Evolutionary conservation across 2,888 invertebrate genomes (phyloP).

Genomic region (Drosophila peninsularis): DNA sequence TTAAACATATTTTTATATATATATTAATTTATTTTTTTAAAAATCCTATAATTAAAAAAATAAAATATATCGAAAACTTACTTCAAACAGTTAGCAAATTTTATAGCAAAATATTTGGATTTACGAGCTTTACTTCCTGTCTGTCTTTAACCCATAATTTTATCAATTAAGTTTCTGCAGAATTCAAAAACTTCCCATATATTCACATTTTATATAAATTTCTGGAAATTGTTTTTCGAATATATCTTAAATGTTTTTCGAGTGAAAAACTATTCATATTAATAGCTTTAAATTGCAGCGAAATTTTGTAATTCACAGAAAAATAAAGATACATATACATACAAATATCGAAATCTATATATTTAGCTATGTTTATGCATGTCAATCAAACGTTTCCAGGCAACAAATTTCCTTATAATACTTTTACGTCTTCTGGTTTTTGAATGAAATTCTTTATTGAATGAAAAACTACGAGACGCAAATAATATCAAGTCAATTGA

Average conservation of each 20-base stretch:
- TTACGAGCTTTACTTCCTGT: no score
- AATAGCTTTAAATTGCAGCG: neutral
- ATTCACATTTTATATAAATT: neutral
- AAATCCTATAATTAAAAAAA: no score
- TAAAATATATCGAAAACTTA: no score
- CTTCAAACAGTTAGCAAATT: no score
- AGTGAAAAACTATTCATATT: neutral
- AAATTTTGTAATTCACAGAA: slow-evolving; percentile 10
- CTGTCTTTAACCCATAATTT: neutral
- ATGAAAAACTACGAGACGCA: slow-evolving; percentile 21
- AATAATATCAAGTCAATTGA: slow-evolving; percentile 13
- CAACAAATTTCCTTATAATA: slow-evolving; percentile 28
- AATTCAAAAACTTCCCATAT: neutral
- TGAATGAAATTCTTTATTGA: slow-evolving; percentile 28
- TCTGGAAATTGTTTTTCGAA: neutral
- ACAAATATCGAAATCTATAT: no score
- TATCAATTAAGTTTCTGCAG: fast-evolving
- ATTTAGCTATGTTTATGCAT: neutral
- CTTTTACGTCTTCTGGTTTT: slow-evolving; percentile 7
- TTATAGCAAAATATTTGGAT: no score
- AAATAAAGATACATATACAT: neutral
- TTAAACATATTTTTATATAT: no score
- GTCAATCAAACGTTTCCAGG: slow-evolving; percentile 1
- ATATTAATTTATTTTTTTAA: no score
- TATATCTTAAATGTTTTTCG: neutral